phyloP scores from a whole-genome alignment of 2,113 vertebrate species.

The Serilophus lunatus region DNA sequence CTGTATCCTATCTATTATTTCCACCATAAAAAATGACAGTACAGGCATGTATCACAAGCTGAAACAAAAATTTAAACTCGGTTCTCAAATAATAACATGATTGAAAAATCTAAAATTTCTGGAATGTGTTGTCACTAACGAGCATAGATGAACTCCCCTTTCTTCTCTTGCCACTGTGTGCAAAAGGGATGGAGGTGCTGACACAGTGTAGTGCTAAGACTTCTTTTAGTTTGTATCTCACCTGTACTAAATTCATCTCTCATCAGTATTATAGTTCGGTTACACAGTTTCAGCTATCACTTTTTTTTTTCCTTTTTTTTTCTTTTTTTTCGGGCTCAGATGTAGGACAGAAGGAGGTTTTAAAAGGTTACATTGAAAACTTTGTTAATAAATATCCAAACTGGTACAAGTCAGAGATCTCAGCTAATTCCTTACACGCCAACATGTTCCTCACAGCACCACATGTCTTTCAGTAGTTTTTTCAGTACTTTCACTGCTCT shows the following conservation, averaged over 20 bases:
- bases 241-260: not conserved
- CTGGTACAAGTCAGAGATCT: not conserved
- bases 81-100: not conserved
- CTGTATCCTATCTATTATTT: not conserved
- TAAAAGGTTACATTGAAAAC: not conserved
- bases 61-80: not conserved
- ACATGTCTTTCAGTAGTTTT: not conserved
- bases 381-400: not conserved
- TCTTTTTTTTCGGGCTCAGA: not conserved
- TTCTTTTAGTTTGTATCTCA: not conserved
- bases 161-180: not conserved
- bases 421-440: not conserved
- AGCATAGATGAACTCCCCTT: not conserved
- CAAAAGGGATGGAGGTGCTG: not conserved
- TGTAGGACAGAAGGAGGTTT: not conserved
- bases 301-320: no score
- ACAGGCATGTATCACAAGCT: not conserved
- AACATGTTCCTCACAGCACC: not conserved
- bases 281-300: not conserved
- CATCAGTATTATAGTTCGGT: not conserved
- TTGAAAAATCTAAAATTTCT: not conserved
- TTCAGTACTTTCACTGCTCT: not conserved
- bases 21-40: not conserved
- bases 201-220: not conserved
- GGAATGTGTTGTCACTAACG: not conserved